Evolutionary conservation across 92 coral and sea anemone genomes (phyloP), one percentile per base, ranked within the genome.

Genomic region (Parazoanthus atlanticus): DNA sequence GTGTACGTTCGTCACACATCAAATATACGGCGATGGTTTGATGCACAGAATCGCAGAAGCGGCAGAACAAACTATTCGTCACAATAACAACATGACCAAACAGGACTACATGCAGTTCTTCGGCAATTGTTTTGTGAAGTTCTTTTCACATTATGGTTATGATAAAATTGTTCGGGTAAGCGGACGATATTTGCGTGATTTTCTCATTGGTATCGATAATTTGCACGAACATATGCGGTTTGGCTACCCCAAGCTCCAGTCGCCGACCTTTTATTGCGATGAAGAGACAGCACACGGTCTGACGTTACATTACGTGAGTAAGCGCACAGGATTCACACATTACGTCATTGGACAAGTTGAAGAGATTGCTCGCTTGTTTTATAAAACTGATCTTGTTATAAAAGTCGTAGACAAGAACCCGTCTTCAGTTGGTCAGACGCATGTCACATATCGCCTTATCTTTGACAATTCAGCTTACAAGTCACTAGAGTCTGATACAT

Each of bases 211-310:
- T 3, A 95, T 95, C 49, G 98, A 95, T 84, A 95, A 89, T 77
- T 76, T 95, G 17, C 98, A 95, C 91, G 98, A 95, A 88, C 92
- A 95, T 77, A 95, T 95, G 93, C 92, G 98, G 41, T 95, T 95
- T 58, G 98, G 98, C 13, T 95, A 95, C 46, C 98, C 96, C 34
- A 93, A 93, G 83, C 86, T 95, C 74, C 90, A 89, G 81, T 95
- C 98, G 11, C 98, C 98, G 19, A 93, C 96, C 5, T 95, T 95
- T 65, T 93, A 90, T 88, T 95, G 98, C 66, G 96, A 93, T 47
- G 98, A 93, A 34, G 98, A 95, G 69, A 93, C 94, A 8, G 88
- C 89, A 52, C 6, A 89, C 0, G 98, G 98, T 21, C 28, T 95
- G 5, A 93, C 93, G 34, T 91, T 95, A 29, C 96, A 95, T 31